phyloP scores from a whole-genome alignment of 2,113 vertebrate genomes.

The Tor tambroides region DNA sequence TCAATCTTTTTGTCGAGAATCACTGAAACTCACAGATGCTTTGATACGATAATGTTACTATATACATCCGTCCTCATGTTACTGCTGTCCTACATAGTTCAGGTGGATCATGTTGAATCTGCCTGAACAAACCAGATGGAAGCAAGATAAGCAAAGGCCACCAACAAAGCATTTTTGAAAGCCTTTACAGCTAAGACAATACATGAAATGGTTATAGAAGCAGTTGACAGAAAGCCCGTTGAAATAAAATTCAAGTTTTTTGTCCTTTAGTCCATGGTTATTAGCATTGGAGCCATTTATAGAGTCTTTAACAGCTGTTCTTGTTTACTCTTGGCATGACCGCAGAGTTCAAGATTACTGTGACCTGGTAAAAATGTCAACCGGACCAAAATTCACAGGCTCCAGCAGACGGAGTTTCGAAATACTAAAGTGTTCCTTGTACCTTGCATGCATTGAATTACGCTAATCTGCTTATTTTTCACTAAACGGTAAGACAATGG shows the following conservation, averaged over 20 bases:
- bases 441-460: constrained; percentile 17
- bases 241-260: not conserved
- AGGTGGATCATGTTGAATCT: constrained; percentile 43
- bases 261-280: not conserved
- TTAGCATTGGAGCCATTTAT: not conserved
- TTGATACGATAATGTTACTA: not conserved
- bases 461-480: constrained; percentile 18
- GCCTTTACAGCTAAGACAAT: not conserved
- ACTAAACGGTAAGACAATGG: not conserved
- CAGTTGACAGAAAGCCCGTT: not conserved
- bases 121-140: not conserved
- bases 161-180: not conserved
- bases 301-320: not conserved
- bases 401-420: not conserved
- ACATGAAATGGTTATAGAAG: not conserved
- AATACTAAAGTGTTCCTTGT: not conserved
- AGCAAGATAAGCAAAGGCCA: not conserved
- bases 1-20: not conserved
- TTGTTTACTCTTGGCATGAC: constrained; percentile 5
- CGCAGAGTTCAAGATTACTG: not conserved
- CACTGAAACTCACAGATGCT: not conserved
- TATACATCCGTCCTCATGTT: not conserved
- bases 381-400: not conserved
- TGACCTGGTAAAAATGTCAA: constrained; percentile 18
- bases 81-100: not conserved